A percentile compares a stretch with the other conserved stretches of the same genome.
Evolutionary conservation across 2,888 invertebrate genomes (phyloP).

Genomic region (Pollenia amentaria): DNA sequence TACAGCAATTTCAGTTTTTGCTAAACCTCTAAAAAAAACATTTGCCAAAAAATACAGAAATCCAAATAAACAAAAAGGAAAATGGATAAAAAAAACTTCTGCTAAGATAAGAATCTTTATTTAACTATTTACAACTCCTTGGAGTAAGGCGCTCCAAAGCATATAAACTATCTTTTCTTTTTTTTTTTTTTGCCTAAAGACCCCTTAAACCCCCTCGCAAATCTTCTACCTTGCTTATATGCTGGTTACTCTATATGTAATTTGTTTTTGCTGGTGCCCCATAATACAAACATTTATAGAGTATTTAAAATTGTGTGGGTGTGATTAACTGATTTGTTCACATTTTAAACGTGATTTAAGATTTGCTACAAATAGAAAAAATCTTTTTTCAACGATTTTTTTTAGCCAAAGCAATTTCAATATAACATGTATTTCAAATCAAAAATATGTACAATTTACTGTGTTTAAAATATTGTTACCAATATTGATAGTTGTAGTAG

Average conservation of each 20-base stretch:
- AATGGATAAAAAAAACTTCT: constrained; percentile 21
- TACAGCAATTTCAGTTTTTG: constrained; percentile 51
- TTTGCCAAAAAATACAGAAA: constrained; percentile 46
- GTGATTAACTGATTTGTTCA: constrained; percentile 84
- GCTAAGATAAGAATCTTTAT: constrained; percentile 67
- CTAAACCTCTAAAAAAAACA: constrained; percentile 36
- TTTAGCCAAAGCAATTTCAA: constrained; percentile 36
- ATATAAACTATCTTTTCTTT: constrained; percentile 49
- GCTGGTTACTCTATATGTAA: constrained; percentile 35
- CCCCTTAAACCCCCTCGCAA: neutral
- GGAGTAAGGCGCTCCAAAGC: constrained; percentile 36
- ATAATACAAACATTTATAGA: constrained; percentile 20
- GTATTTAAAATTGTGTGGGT: constrained; percentile 80
- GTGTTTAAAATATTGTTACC: constrained; percentile 46
- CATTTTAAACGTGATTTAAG: constrained; percentile 84
- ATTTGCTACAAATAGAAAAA: constrained; percentile 81
- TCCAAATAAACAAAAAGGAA: constrained; percentile 24
- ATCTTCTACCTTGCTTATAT: neutral
- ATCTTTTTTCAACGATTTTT: constrained; percentile 4
- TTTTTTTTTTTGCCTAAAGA: neutral
- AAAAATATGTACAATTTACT: constrained; percentile 44
- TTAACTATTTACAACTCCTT: constrained; percentile 68
- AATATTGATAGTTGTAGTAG: constrained; percentile 23
- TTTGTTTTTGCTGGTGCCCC: neutral
- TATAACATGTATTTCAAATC: neutral